Percentiles rank a stretch among this genome's conserved stretches.
These are phyloP conservation scores for Myotis davidii DNA, from an alignment of 2,113 vertebrate species.

Conservation along the genomic window DNA sequence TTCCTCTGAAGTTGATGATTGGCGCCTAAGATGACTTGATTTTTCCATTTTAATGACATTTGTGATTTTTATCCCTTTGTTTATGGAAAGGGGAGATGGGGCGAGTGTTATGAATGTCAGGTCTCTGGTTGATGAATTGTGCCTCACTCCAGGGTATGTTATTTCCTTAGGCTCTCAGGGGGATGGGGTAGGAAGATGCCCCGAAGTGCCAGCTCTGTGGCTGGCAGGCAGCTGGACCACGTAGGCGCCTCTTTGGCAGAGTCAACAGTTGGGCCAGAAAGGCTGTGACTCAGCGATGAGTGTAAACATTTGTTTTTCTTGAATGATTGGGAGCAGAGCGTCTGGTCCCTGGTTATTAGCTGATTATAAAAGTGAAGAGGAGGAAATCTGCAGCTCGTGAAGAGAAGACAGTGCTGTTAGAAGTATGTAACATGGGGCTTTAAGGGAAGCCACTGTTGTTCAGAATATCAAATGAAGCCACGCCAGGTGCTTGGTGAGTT, in stretches of 20 bases:
- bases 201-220: slow-evolving; percentile 67
- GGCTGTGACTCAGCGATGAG: slow-evolving; percentile 8
- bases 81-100: not conserved
- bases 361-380: slow-evolving; percentile 24
- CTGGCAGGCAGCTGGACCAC: slow-evolving; percentile 72
- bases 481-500: not conserved
- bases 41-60: slow-evolving; percentile 52
- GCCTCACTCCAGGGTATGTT: not conserved
- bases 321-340: slow-evolving; percentile 52
- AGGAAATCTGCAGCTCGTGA: not conserved
- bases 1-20: slow-evolving; percentile 28
- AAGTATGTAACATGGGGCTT: not conserved
- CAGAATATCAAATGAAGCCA: not conserved
- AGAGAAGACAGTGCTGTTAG: not conserved
- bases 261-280: slow-evolving; percentile 67
- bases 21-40: not conserved
- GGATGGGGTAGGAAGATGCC: slow-evolving; percentile 46
- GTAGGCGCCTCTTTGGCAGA: slow-evolving; percentile 58
- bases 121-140: not conserved
- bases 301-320: slow-evolving; percentile 71
- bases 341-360: slow-evolving; percentile 59
- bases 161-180: slow-evolving; percentile 42
- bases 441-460: not conserved
- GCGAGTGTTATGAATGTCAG: not conserved
- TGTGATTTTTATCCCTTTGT: slow-evolving; percentile 36